Conservation (phyloP, 2,113 vertebrate genomes). For the Anguilla japonica region DNA sequence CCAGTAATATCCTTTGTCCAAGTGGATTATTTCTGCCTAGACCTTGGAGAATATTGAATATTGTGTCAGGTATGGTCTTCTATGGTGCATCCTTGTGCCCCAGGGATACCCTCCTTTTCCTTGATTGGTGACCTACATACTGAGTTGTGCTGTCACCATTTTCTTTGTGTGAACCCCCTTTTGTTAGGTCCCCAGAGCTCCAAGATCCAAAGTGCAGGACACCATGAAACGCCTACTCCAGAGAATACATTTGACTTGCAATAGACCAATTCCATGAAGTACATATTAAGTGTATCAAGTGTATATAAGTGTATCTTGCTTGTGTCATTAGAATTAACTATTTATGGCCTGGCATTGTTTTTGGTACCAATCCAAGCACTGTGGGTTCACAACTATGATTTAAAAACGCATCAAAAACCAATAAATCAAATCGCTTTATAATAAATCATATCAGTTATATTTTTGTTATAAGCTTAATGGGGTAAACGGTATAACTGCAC, state of each 20-base stretch:
- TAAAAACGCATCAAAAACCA: neutral
- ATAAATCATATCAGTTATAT: neutral
- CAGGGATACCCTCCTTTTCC: conserved; percentile 25
- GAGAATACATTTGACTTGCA: neutral
- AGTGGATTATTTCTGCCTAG: neutral
- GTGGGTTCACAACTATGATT: neutral
- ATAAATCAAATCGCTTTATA: neutral
- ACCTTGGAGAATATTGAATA: neutral
- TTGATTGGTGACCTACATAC: conserved; percentile 42
- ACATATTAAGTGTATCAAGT: no score
- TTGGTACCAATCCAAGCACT: neutral
- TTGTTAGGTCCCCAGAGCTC: neutral
- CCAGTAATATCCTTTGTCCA: neutral
- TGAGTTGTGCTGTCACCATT: conserved; percentile 24
- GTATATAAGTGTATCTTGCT: no score
- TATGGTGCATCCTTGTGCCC: neutral
- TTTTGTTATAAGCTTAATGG: neutral
- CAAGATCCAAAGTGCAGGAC: neutral
- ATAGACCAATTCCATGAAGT: neutral
- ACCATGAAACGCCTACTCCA: neutral
- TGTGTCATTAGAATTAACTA: no score
- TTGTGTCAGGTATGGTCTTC: neutral
- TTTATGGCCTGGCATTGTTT: neutral
- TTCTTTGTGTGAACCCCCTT: conserved; percentile 29
- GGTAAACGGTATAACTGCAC: neutral